Evolutionary conservation across 2,888 invertebrate genomes (phyloP), one percentile per base, ranked within the genome.

Genomic region (Stenoptilia bipunctidactyla): DNA sequence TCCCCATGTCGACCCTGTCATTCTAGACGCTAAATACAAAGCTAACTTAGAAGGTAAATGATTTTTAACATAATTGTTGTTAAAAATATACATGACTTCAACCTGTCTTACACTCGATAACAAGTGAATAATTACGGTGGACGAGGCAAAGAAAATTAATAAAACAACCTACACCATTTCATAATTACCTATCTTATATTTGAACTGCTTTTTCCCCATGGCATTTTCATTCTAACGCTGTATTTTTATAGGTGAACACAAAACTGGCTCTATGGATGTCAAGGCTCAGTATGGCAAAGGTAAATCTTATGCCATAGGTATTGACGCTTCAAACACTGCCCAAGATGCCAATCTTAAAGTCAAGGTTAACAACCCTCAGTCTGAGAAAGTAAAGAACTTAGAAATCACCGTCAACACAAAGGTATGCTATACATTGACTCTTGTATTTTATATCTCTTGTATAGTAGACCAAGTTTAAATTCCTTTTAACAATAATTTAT

Each of bases 381-480:
- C 69, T 15, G 87, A 88, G 30, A 66, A 76, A 1, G 55, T 77
- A 13, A 87, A 86, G 61, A 75, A 74, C 27, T 56, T 88, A 1
- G 79, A 85, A 15, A 25, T 89, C 2, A 55, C 62, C 13, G 58
- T 88, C 1, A 63, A 76, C 27, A 69, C 74, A n/a, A 86, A 71
- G 76, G 83, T 79, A 48, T 15, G 20, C 8, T 3, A 20, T n/a
- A n/a, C n/a, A n/a, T n/a, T n/a, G n/a, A n/a, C n/a, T n/a, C n/a
- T n/a, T n/a, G n/a, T n/a, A n/a, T n/a, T n/a, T n/a, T n/a, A n/a
- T n/a, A n/a, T n/a, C n/a, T n/a, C n/a, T n/a, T n/a, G n/a, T n/a
- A n/a, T n/a, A n/a, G n/a, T n/a, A n/a, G n/a, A n/a, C n/a, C n/a
- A n/a, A n/a, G n/a, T n/a, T n/a, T n/a, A n/a, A n/a, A n/a, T n/a